phyloP scores from a whole-genome alignment of 2,113 vertebrate genomes.

The Gnathonemus echidnorhynchus region DNA sequence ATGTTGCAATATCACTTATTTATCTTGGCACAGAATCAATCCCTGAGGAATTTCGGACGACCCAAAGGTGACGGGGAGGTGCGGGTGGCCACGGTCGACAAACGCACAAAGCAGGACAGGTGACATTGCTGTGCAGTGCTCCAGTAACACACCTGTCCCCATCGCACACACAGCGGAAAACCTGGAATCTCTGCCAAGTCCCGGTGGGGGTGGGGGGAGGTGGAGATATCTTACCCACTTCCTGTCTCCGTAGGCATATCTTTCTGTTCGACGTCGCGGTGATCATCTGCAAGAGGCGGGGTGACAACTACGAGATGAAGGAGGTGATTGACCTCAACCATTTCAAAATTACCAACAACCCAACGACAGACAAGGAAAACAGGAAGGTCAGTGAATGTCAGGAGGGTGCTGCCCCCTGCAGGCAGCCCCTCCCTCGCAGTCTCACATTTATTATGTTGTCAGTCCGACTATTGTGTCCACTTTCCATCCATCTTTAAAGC shows the following conservation, averaged over 20 bases:
- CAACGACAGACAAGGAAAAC: constrained; percentile 78
- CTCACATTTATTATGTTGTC: background rate
- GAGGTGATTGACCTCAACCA: constrained; percentile 85
- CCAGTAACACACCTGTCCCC: background rate
- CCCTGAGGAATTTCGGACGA: constrained; percentile 72
- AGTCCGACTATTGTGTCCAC: background rate
- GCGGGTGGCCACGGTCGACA: constrained; percentile 78
- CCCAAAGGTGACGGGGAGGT: constrained; percentile 89
- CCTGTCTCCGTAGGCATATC: constrained; percentile 68
- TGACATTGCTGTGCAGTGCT: constrained; percentile 40
- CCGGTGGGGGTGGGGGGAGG: background rate
- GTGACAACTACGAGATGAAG: constrained; percentile 94
- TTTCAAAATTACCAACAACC: constrained; percentile 88
- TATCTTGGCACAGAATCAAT: constrained; percentile 67
- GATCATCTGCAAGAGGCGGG: constrained; percentile 84
- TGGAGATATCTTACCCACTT: background rate
- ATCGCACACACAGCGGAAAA: background rate
- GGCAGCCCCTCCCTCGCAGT: background rate
- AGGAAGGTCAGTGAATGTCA: constrained; percentile 72
- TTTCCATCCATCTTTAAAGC: background rate
- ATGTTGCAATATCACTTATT: background rate
- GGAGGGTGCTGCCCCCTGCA: background rate
- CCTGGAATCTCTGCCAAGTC: background rate
- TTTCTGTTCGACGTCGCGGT: constrained; percentile 87
- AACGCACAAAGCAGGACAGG: constrained; percentile 81